phyloP scores from a whole-genome alignment of 2,888 invertebrate genomes.

The Brenthis ino region DNA sequence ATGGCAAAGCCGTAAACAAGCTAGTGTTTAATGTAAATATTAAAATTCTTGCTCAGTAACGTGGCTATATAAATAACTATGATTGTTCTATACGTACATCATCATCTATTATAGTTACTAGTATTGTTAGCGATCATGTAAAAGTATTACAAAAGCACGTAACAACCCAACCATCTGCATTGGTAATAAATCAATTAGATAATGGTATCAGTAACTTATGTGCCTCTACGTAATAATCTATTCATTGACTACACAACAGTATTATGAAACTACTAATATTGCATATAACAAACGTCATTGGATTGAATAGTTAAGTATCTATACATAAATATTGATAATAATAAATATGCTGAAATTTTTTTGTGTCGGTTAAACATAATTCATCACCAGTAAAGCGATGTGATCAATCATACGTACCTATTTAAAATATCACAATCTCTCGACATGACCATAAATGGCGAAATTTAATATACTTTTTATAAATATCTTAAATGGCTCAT shows the following conservation, averaged over 20 bases:
- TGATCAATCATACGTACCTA: no score
- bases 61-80: no score
- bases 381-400: no score
- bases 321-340: neutral
- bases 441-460: no score
- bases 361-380: neutral
- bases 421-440: no score
- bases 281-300: slow-evolving; percentile 24
- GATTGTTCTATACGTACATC: no score
- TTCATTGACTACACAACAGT: slow-evolving; percentile 31
- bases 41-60: no score
- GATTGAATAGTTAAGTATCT: slow-evolving; percentile 26
- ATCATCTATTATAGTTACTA: neutral
- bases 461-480: no score
- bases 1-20: no score
- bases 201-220: slow-evolving; percentile 26
- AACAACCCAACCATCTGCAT: slow-evolving; percentile 17
- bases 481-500: no score
- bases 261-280: slow-evolving; percentile 20
- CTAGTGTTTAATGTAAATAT: no score
- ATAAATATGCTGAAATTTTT: neutral
- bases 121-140: slow-evolving; percentile 1
- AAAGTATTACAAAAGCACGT: slow-evolving; percentile 13
- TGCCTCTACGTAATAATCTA: slow-evolving; percentile 31
- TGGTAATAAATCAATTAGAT: slow-evolving; percentile 27